Base-by-base conservation (phyloP, 2,797 vertebrate genomes). In the Anomalospiza imberbis region DNA sequence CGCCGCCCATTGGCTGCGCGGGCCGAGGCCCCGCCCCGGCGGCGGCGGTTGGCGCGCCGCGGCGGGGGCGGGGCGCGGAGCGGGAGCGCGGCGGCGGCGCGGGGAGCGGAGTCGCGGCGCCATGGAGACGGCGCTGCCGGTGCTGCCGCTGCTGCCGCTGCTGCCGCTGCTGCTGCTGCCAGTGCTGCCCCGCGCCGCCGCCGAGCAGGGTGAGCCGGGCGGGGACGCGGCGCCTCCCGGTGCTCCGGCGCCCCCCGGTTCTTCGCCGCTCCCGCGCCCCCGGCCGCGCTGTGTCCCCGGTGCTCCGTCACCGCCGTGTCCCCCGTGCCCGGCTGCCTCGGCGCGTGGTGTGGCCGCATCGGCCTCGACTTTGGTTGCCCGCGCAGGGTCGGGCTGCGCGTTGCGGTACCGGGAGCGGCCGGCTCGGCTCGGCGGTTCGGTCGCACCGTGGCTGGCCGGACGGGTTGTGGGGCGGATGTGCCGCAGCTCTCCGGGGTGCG, bases 41-140 rank as follows among this genome's bases (percentile, higher is more conserved):
- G 50, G 22, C 65, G 25, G 65, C n/a, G 65, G n/a, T 66, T 65
- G 62, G 61, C 42, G 61, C 31, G 94, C 93, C 91, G 91, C 85
- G 93, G 93, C 91, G 85, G 94, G 38, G 32, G 53, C 53, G 53
- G 53, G 40, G 53, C 31, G 53, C 53, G 53, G 44, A 20, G 44
- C 44, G 44, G 44, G 38, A 21, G 44, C 19, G 44, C 44, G 44
- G 44, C 44, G 44, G 38, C 44, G 44, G 44, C 53, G 88, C 38
- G 96, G 91, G 95, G 95, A 77, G 92, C 93, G 95, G 24, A 91
- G 93, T 89, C 71, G 91, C 91, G 45, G 91, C 94, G 53, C 68
- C 79, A 88, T 91, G 88, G 85, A 48, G 72, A 58, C 67, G 31
- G 83, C 22, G 47, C 40, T 68, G 65, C 65, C 26, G 29, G 25